Evolutionary conservation across 2,797 vertebrate genomes (phyloP), one percentile per base, ranked within the genome.

Genomic region (Eulemur rubriventer): DNA sequence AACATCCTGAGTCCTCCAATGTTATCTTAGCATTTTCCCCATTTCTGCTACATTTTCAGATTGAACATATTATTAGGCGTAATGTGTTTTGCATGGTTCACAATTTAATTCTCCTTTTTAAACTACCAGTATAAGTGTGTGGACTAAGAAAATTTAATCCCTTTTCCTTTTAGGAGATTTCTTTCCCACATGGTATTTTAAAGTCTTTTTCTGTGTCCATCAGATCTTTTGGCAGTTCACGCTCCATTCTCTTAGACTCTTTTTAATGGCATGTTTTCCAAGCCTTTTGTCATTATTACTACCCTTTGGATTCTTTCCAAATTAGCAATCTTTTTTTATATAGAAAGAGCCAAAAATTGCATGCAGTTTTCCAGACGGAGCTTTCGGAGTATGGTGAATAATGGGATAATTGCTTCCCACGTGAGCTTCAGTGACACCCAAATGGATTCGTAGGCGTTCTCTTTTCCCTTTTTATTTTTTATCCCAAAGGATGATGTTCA

Each of bases 221-320:
- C 43, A 26, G 61, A 78, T 94, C 38, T 81, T 46, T 93, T 69
- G 61, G 72, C 16, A 38, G 48, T 90, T 70, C 12, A 0, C 0
- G 0, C 41, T 92, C 65, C 70, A 33, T 93, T 97, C 93, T 91
- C 72, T 89, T 91, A 88, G 70, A 79, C 16, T 96, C 73, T 92
- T 94, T 87, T 79, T 93, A 89, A 94, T 78, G 70, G 61, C 38
- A n/a, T 96, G 81, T 95, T 96, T 97, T 96, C 84, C 59, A 81
- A 95, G 84, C 28, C 52, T 93, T 96, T 96, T 82, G 89, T 20
- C 30, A 35, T 95, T 92, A 76, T 70, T 88, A 59, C 84, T 89
- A 52, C 26, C 48, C 24, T 57, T 95, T 98, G 95, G 84, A 92
- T 41, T 94, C 48, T 96, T 95, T 97, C 94, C 91, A 83, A 48